Conservation (phyloP, 2,888 invertebrate genomes). For the Melieria picta region DNA sequence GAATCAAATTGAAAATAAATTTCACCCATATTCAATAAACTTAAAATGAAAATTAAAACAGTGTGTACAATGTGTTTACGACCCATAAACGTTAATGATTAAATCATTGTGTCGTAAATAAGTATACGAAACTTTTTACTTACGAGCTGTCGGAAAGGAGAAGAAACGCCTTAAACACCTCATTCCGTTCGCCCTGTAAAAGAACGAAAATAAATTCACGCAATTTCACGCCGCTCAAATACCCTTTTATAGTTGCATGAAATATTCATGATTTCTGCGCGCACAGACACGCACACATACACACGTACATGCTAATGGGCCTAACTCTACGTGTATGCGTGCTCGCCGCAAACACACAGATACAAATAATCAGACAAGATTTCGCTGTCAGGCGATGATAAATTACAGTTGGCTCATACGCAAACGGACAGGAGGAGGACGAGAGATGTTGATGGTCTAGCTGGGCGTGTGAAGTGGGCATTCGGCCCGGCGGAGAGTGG, state of each 20-base stretch:
- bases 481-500: not conserved
- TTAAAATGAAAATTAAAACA: too few relatives aligned
- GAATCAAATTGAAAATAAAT: too few relatives aligned
- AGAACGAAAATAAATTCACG: constrained; percentile 22
- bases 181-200: too few relatives aligned
- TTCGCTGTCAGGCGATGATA: constrained; percentile 30
- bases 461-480: not conserved
- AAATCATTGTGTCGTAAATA: too few relatives aligned
- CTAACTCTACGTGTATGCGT: not conserved
- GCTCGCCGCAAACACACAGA: constrained; percentile 18
- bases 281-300: not conserved
- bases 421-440: not conserved
- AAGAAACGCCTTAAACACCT: too few relatives aligned
- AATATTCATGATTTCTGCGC: constrained; percentile 27
- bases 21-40: too few relatives aligned
- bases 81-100: too few relatives aligned
- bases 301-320: not conserved
- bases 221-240: constrained; percentile 24
- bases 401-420: constrained; percentile 14
- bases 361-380: constrained; percentile 32
- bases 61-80: too few relatives aligned
- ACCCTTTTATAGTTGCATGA: constrained; percentile 29
- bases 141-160: too few relatives aligned
- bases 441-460: not conserved
- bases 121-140: too few relatives aligned